Evolutionary conservation across 2,113 vertebrate genomes (phyloP), one percentile per base, ranked within the genome.

Genomic region (Gavia stellata): DNA sequence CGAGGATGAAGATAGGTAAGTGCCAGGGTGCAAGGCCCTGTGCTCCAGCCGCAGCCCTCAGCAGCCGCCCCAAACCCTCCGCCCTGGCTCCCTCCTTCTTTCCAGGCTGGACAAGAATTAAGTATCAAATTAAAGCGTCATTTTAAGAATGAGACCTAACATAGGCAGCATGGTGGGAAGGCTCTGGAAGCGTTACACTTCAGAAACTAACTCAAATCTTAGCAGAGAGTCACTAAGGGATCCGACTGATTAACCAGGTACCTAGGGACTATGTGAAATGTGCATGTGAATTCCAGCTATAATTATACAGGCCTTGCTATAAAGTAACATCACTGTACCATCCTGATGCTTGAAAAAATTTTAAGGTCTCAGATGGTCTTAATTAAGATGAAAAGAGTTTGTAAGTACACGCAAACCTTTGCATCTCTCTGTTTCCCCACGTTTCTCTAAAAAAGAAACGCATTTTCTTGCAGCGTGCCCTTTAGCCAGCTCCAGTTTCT

Each of bases 241-340:
- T 49, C 36, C 2, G 0, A 24, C 40, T 26, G 59, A 45, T 21
- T 17, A 4, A 44, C 31, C 40, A 38, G 24, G 63, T 47, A 38
- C 38, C 25, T 14, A 13, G 4, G 65, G 13, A 21, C 53, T 3
- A 1, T 1, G 23, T 47, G 44, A 14, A 38, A 55, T 0, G 4
- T 7, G 12, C 36, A 5, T 4, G 25, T 63, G 31, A 47, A 31
- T 62, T 50, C 49, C 8, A 16, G 14, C 7, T 38, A 4, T 12
- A 13, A 49, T 31, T 44, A 52, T 9, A 47, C 14, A 33, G 53
- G 62, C 25, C 49, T 34, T 20, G 18, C 58, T 28, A 11, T 19
- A 36, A 59, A 91, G 25, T 33, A 74, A n/a, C 55, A 71, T 15
- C 28, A 5, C 11, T 15, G 7, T 5, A 34, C 24, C 26, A 26